A percentile compares a stretch with the other conserved stretches of the same genome.
These are phyloP conservation scores for Manacus vitellinus DNA, from an alignment of 2,113 vertebrate species.

Conservation along the genomic window DNA sequence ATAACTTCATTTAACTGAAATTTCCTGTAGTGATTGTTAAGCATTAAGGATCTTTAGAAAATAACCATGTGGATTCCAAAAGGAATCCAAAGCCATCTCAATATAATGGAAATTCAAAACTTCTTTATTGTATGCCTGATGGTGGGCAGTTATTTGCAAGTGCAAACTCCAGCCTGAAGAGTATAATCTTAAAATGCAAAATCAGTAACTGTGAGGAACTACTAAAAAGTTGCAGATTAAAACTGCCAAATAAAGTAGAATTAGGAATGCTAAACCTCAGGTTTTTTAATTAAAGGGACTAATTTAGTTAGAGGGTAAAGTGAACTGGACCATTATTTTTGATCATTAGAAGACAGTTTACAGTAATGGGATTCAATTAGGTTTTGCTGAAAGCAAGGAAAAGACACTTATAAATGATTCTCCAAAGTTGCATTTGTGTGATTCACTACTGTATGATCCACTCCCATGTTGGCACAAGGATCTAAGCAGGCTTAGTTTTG, in stretches of 20 bases:
- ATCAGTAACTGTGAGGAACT: neutral
- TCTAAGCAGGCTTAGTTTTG: neutral
- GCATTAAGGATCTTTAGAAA: neutral
- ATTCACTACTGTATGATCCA: neutral
- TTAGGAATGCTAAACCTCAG: neutral
- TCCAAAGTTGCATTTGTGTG: neutral
- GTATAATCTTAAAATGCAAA: neutral
- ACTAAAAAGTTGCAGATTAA: neutral
- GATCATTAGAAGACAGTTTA: neutral
- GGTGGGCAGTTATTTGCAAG: neutral
- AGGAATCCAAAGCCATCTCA: neutral
- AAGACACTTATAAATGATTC: neutral
- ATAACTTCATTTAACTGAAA: neutral
- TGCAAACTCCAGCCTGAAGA: neutral
- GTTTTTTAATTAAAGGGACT: neutral
- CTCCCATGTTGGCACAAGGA: neutral
- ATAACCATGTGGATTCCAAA: neutral
- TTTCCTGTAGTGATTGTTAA: neutral
- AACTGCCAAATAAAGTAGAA: neutral
- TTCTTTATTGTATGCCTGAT: neutral
- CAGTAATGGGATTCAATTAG: neutral
- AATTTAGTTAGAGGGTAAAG: neutral
- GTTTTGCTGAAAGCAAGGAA: neutral
- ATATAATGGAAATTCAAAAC: neutral
- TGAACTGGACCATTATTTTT: neutral